A percentile compares a stretch with the other conserved stretches of the same genome.
Evolutionary conservation across 2,888 invertebrate genomes (phyloP).

Genomic region (Drosophila picticornis): DNA sequence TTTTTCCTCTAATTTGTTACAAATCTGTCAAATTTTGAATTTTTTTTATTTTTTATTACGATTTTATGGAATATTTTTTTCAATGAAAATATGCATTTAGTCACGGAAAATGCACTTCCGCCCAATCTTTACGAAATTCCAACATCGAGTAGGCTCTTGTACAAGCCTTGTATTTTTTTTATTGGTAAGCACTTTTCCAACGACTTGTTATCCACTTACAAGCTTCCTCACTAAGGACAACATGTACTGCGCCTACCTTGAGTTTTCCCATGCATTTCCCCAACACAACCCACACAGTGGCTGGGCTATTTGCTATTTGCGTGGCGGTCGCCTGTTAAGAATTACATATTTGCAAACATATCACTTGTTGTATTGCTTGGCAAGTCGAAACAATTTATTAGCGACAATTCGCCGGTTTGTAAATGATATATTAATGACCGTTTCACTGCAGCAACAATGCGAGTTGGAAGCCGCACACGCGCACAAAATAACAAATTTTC

Average conservation of each 20-base stretch:
- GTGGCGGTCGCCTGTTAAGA: slow-evolving; percentile 27
- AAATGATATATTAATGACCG: slow-evolving; percentile 80
- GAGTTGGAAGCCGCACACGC: slow-evolving; percentile 64
- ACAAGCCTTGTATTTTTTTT: background rate
- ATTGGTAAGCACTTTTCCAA: slow-evolving; percentile 1
- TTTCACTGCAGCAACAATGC: slow-evolving; percentile 45
- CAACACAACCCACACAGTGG: slow-evolving; percentile 41
- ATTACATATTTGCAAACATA: slow-evolving; percentile 24
- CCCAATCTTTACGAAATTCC: background rate
- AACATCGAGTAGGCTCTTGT: background rate
- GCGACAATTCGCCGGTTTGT: slow-evolving; percentile 76
- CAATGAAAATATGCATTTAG: background rate
- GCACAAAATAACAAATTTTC: slow-evolving; percentile 75
- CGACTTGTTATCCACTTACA: background rate
- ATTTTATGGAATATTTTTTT: background rate
- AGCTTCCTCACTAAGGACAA: background rate
- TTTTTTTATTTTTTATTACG: background rate
- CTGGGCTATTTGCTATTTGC: slow-evolving; percentile 14
- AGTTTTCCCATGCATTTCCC: slow-evolving; percentile 34
- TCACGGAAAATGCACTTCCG: background rate
- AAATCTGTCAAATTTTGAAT: background rate
- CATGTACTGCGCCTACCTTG: slow-evolving; percentile 5
- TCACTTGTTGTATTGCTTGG: slow-evolving; percentile 27
- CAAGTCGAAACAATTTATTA: slow-evolving; percentile 73
- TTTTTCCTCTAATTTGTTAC: background rate